phyloP scores from a whole-genome alignment of 2,888 invertebrate species.

The Scaeva pyrastri region DNA sequence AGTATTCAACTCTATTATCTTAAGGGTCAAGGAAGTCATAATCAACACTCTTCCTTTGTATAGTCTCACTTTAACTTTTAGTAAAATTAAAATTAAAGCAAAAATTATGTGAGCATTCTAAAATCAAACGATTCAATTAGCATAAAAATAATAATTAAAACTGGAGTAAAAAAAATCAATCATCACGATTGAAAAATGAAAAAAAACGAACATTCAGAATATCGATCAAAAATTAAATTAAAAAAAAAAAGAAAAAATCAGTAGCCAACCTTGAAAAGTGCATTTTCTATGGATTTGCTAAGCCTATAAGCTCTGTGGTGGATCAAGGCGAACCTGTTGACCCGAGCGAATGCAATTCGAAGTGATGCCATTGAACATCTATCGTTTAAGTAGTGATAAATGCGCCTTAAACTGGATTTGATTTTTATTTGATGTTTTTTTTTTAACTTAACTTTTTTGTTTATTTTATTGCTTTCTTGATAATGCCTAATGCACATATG shows the following conservation, averaged over 20 bases:
- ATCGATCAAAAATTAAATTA: constrained; percentile 7
- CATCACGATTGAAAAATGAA: neutral
- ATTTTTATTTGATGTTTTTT: constrained; percentile 14
- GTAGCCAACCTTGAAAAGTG: constrained; percentile 37
- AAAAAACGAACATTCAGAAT: neutral
- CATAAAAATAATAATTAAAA: constrained; percentile 49
- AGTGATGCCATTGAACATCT: constrained; percentile 51
- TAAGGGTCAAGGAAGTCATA: too few species aligned
- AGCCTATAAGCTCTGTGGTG: constrained; percentile 18
- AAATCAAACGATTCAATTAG: constrained; percentile 32
- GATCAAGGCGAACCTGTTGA: constrained; percentile 55
- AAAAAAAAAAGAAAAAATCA: constrained; percentile 16
- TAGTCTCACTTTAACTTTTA: neutral
- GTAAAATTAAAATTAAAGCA: neutral
- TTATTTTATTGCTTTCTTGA: constrained; percentile 20
- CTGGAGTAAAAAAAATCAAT: constrained; percentile 23
- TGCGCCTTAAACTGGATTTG: constrained; percentile 41
- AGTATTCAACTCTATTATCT: too few species aligned
- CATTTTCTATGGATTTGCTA: constrained; percentile 8
- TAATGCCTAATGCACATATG: constrained; percentile 1
- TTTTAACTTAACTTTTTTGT: constrained; percentile 14
- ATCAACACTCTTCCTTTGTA: neutral
- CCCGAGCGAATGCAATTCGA: constrained; percentile 45
- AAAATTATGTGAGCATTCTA: constrained; percentile 13
- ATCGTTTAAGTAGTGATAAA: constrained; percentile 38